A percentile compares a stretch with the other conserved stretches of the same genome.
Conservation (phyloP, 2,888 invertebrate genomes). For the Apodemia hepburni region DNA sequence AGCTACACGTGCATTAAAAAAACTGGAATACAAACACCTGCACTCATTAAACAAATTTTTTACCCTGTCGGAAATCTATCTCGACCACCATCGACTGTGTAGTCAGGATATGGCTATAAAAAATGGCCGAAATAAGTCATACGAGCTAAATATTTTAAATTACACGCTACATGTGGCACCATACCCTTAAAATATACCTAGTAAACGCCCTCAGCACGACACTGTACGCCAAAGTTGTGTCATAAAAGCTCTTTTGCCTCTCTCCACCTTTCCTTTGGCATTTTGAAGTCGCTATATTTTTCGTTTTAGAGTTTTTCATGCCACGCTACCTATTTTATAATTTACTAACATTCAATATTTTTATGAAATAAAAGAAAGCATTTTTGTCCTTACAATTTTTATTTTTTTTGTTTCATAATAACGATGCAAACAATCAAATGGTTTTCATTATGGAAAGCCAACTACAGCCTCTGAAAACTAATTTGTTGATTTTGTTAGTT, state of each 20-base stretch:
- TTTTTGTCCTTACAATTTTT: not conserved
- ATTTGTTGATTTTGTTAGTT: no score
- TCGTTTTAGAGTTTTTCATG: constrained; percentile 36
- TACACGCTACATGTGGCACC: constrained; percentile 39
- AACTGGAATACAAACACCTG: no score
- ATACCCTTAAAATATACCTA: constrained; percentile 42
- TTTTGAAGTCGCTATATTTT: constrained; percentile 46
- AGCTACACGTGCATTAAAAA: no score
- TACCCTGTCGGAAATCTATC: no score
- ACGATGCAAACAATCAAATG: no score
- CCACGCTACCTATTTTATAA: constrained; percentile 38
- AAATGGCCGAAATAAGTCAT: not conserved
- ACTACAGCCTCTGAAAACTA: no score
- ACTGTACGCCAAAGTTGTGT: constrained; percentile 64
- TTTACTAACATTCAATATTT: constrained; percentile 11
- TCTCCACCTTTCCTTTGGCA: constrained; percentile 68
- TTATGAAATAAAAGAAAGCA: not conserved
- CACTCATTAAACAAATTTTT: no score
- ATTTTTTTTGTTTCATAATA: no score
- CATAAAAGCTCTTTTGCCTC: constrained; percentile 70
- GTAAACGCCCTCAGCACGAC: constrained; percentile 60
- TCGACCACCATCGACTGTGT: no score
- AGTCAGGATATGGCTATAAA: no score
- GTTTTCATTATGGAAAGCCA: no score
- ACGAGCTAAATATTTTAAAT: not conserved